Percentiles rank a stretch among this genome's conserved stretches.
phyloP scores from a whole-genome alignment of 2,797 vertebrate species.

The Anguilla obscura region DNA sequence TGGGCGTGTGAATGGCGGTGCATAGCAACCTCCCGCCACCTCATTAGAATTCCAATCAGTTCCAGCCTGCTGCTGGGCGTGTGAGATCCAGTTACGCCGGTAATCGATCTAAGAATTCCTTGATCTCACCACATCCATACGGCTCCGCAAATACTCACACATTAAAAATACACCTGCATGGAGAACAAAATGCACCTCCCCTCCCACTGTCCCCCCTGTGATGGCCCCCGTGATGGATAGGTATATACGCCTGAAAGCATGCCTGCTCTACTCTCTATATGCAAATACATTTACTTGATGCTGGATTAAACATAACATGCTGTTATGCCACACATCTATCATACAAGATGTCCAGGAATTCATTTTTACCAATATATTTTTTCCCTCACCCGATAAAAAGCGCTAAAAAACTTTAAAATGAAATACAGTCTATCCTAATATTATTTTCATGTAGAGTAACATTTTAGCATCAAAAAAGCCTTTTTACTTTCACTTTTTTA shows the following conservation, averaged over 20 bases:
- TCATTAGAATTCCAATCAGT: constrained; percentile 13
- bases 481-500: background rate
- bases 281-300: background rate
- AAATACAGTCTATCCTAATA: background rate
- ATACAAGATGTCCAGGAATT: background rate
- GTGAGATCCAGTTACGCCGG: constrained; percentile 1
- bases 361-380: background rate
- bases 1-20: background rate
- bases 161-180: background rate
- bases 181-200: background rate
- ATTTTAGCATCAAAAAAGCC: background rate
- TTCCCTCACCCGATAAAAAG: background rate
- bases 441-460: background rate
- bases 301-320: background rate
- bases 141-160: background rate
- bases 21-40: background rate
- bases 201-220: background rate
- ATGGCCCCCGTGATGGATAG: background rate
- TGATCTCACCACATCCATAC: constrained; percentile 3
- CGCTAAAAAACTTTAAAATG: background rate
- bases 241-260: background rate
- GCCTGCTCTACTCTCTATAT: background rate
- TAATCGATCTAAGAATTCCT: constrained; percentile 11
- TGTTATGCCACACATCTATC: background rate
- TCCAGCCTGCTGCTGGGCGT: background rate